Evolutionary conservation across 2,797 vertebrate genomes (phyloP), one percentile per base, ranked within the genome.

Genomic region (Schizopygopsis pylzovi): DNA sequence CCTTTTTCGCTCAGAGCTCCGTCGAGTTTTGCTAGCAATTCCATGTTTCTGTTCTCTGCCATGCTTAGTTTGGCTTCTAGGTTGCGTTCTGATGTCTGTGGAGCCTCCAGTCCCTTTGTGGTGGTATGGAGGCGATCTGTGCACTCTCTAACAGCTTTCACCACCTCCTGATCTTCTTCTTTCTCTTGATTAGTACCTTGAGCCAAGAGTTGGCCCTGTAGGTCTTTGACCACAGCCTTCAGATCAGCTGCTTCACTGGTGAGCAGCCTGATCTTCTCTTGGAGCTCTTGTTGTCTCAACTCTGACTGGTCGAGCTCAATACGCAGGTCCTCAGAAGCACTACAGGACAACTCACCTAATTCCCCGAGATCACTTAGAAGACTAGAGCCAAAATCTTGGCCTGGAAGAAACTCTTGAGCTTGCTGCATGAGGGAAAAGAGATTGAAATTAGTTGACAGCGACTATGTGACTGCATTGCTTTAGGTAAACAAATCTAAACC

Each of bases 241-340:
- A 99, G 93, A 63, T 93, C 90, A 6, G 70, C 79, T 10, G 94
- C 90, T 91, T 95, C 95, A 52, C 89, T 89, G 3, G 73, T 87
- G 15, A 94, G 90, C 56, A 91, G 83, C 12, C 90, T 87, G 63
- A 95, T 93, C 59, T 71, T 91, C 9, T 89, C 91, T 77, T 96
- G 93, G 85, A 99, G 96, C 88, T 96, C 93, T 79, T 94, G 96
- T 90, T 97, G 96, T 83, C 89, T 96, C 85, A 97, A 89, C 86
- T 99, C 97, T 2, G 97, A 95, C 70, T 96, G 97, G 91, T 99
- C 97, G 6, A 99, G 96, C 87, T 98, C 97, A 43, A 97, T 87
- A 76, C 95, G 96, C 90, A 98, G 95, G 89, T 97, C 96, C 22
- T 99, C 98, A 0, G 96, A 95, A 12, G 95, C 90, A 78, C 93